phyloP scores from a whole-genome alignment of 2,797 vertebrate genomes.

The Lepus townsendii region DNA sequence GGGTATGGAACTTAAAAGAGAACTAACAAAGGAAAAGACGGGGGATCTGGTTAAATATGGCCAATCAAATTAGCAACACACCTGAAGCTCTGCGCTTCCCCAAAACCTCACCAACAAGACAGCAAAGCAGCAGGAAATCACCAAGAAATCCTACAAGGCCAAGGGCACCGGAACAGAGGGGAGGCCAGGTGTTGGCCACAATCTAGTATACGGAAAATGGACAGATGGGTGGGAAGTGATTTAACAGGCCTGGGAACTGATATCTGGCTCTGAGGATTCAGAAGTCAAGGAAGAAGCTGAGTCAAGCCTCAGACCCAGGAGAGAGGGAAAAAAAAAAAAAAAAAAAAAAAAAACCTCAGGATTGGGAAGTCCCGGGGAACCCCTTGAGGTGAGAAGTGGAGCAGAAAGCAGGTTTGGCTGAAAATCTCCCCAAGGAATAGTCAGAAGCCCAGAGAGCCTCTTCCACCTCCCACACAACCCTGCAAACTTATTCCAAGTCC shows the following conservation, averaged over 20 bases:
- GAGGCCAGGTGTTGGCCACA: slow-evolving; percentile 40
- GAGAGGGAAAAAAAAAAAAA: too few relatives aligned
- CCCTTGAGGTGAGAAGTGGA: neutral
- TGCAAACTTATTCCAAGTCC: neutral
- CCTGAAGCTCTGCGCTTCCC: slow-evolving; percentile 29
- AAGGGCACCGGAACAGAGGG: slow-evolving; percentile 7
- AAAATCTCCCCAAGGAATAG: neutral
- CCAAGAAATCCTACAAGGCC: slow-evolving; percentile 57
- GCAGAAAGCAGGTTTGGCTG: neutral
- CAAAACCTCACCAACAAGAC: slow-evolving; percentile 38
- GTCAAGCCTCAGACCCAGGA: neutral
- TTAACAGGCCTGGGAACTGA: slow-evolving; percentile 47
- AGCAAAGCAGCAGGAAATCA: slow-evolving; percentile 27
- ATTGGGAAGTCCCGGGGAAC: neutral
- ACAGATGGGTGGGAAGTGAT: slow-evolving; percentile 37
- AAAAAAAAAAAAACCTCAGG: neutral
- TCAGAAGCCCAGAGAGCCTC: neutral
- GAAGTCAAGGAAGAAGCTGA: neutral
- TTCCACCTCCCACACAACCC: neutral
- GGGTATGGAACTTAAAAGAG: neutral
- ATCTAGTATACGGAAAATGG: slow-evolving; percentile 68
- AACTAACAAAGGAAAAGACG: neutral
- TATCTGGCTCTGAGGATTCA: neutral
- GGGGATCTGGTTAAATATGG: neutral
- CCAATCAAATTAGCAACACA: neutral